Base-by-base conservation (phyloP, 2,888 invertebrate species). In the Polymixis flavicincta region DNA sequence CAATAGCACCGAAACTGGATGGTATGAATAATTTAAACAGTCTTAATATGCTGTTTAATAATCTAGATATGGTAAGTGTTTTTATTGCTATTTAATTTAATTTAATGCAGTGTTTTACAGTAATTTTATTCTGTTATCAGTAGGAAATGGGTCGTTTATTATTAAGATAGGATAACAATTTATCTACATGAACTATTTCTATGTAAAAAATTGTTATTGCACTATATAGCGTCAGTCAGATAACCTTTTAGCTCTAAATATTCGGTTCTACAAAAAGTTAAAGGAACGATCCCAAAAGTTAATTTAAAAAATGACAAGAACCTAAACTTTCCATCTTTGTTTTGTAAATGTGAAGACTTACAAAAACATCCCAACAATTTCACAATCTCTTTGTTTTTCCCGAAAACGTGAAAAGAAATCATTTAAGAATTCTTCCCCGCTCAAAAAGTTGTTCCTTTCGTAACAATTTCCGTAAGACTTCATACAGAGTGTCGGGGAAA, bases 61-160 rank as follows among this genome's bases (percentile, higher is more conserved):
- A 94, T 88, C 91, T 97, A 93, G 96, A 96, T 89, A 95, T 96
- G 96, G 96, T 96, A 82, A 95, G 96, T 93, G 55, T 61, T 79
- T 72, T 63, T 71, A 17, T 17, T 74, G 0, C 6, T 9, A 4
- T 37, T 54, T 52, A 5, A 37, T 45, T 63, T 32, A 0, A n/a
- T 60, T 42, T 48, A 37, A 5, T 69, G 19, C 60, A 54, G 45
- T 37, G 68, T n/a, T 37, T 60, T n/a, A 28, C 2, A 61, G 13
- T 32, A 45, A 37, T 25, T 59, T 45, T 1, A 45, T 25, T 28
- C 48, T 11, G 9, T 60, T 81, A 75, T 70, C 76, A 42, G 11
- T 60, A 37, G 76, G 54, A 82, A 65, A 64, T 57, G 50, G 55
- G 52, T 54, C 17, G 37, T 28, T 64, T 4, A 19, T n/a, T 54